Conservation (phyloP, 2,797 vertebrate genomes). For the Stomatorhinus walkeri region DNA sequence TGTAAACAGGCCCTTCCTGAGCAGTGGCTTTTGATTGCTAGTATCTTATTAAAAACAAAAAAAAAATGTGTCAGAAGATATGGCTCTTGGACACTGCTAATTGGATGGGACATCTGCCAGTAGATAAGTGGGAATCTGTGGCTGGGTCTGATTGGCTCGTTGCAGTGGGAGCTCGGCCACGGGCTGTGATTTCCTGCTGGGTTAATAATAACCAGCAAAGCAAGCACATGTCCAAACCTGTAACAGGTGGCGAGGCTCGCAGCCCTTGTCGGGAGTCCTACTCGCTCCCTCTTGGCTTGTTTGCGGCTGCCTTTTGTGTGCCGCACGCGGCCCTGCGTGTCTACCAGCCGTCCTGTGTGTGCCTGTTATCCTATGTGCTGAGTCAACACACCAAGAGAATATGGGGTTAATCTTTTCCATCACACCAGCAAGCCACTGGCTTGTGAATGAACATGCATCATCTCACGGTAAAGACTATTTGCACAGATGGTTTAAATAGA, state of each 20-base stretch:
- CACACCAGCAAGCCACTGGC: not conserved
- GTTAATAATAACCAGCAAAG: slow-evolving; percentile 18
- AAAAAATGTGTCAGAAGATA: not conserved
- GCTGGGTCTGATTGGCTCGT: not conserved
- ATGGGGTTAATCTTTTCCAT: not conserved
- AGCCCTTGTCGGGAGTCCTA: not conserved
- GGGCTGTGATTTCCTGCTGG: not conserved
- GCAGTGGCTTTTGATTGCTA: not conserved
- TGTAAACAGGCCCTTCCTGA: not conserved
- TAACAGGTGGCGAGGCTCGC: not conserved
- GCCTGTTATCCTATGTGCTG: not conserved
- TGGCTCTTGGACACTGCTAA: not conserved
- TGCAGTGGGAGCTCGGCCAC: not conserved
- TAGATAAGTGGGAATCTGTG: slow-evolving; percentile 4
- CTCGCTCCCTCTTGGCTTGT: not conserved
- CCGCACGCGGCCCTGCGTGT: not conserved
- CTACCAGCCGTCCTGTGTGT: not conserved
- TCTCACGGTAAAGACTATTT: not conserved
- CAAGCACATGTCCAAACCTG: not conserved
- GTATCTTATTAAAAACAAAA: not conserved
- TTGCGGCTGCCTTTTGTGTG: not conserved
- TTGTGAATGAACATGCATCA: not conserved
- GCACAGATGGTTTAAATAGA: slow-evolving; percentile 9
- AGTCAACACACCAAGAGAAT: not conserved
- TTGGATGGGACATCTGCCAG: slow-evolving; percentile 11